Percentiles rank a stretch among this genome's conserved stretches.
phyloP scores from a whole-genome alignment of 2,113 vertebrate genomes.

The Tauraco erythrolophus region DNA sequence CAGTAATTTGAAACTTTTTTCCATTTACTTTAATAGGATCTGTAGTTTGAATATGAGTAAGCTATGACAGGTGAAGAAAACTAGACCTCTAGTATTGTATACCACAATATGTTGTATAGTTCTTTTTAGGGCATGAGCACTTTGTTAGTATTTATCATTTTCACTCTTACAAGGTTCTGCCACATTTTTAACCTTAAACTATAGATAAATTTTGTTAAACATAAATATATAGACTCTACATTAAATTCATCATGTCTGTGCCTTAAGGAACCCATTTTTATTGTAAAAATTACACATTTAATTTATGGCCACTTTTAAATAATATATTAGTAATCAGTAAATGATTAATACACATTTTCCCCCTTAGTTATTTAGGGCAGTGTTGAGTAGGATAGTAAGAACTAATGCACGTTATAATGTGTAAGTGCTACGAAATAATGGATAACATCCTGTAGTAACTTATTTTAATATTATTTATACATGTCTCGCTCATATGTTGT shows the following conservation, averaged over 20 bases:
- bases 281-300: slow-evolving; percentile 22
- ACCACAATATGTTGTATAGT: fast-evolving
- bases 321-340: slow-evolving; percentile 76
- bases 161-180: neutral
- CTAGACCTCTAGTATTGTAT: neutral
- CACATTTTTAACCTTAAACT: neutral
- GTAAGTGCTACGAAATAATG: slow-evolving; percentile 61
- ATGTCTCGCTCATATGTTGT: slow-evolving; percentile 22
- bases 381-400: slow-evolving; percentile 64
- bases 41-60: neutral
- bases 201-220: neutral
- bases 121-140: neutral
- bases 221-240: neutral
- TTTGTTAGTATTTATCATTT: neutral
- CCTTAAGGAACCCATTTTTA: slow-evolving; percentile 26
- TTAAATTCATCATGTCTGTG: neutral
- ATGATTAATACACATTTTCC: slow-evolving; percentile 72
- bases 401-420: slow-evolving; percentile 34
- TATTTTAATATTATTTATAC: slow-evolving; percentile 73
- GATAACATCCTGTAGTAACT: slow-evolving; percentile 45
- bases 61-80: neutral
- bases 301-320: slow-evolving; percentile 44
- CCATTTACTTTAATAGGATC: neutral
- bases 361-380: slow-evolving; percentile 63
- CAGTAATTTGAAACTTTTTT: neutral